Percentiles rank a stretch among this genome's conserved stretches.
Conservation (phyloP, 2,113 vertebrate species). For the Petroica traversi region DNA sequence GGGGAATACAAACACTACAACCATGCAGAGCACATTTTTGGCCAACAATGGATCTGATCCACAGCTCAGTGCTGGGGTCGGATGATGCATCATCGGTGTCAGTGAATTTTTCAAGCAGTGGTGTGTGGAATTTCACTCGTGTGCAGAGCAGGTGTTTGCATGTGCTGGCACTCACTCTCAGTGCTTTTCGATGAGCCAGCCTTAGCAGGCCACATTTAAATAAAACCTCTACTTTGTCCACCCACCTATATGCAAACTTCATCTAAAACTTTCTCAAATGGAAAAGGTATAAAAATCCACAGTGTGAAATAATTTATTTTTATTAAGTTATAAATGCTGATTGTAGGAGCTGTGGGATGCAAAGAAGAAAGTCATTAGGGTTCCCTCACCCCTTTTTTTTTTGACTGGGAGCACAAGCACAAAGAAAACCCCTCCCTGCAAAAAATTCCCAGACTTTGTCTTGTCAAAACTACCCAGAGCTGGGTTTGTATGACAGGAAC, state of each 20-base stretch:
- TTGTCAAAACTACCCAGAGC: constrained; percentile 75
- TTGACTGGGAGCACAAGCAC: constrained; percentile 10
- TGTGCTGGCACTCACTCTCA: background rate
- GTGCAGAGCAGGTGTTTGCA: background rate
- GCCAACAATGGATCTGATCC: background rate
- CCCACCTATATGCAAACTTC: background rate
- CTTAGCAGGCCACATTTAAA: background rate
- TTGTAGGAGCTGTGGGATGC: background rate
- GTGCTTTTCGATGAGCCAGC: background rate
- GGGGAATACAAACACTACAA: background rate
- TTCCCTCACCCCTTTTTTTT: background rate
- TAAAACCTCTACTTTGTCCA: background rate
- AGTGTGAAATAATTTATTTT: background rate
- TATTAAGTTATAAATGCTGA: background rate
- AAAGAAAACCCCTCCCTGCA: constrained; percentile 35
- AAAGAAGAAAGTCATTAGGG: background rate
- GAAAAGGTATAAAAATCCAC: background rate
- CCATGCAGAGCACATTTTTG: background rate
- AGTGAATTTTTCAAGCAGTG: background rate
- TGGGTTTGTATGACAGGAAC: constrained; percentile 64
- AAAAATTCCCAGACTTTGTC: constrained; percentile 65
- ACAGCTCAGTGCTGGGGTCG: accelerated
- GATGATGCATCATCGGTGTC: accelerated
- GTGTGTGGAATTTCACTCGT: background rate
- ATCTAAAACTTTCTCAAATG: background rate